Evolutionary conservation across 2,888 invertebrate genomes (phyloP), one percentile per base, ranked within the genome.

Genomic region (Spodoptera exigua): DNA sequence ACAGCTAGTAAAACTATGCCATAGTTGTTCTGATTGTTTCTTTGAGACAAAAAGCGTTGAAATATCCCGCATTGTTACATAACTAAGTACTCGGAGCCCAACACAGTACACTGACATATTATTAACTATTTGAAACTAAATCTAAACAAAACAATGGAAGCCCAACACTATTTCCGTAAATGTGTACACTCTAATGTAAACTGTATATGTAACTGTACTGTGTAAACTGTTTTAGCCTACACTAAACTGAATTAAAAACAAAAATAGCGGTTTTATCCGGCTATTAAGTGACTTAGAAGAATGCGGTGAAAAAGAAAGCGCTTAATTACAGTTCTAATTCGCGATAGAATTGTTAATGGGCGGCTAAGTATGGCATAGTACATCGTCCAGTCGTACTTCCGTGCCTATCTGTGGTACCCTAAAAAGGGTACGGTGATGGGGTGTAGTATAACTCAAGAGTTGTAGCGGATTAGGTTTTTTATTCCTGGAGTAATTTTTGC

Each of bases 351-450:
- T 64, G 60, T 70, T 78, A 73, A 78, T 78, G 76, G 44, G 41
- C 18, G 34, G 61, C 73, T 78, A 76, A 75, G 79, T 78, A 62
- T 72, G 62, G 72, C 67, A 60, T 71, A 56, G 72, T 49, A 39
- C 41, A 74, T 75, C 78, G 81, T 80, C 65, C 62, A 58, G 45
- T 44, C 64, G 83, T 81, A 84, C 84, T 86, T 87, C 88, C 82
- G 84, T 82, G 78, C 75, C 85, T 83, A 81, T 82, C 82, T 81
- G 82, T 80, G 81, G 82, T 84, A 78, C 90, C 88, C 91, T 87
- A 89, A 89, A 91, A 91, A 90, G 89, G 91, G 90, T 90, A 89
- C 77, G 72, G 74, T 71, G 70, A 70, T 60, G 55, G 34, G 14
- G 51, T 51, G 27, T 63, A 77, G 76, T 34, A 0, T 39, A 47